Percentiles rank a stretch among this genome's conserved stretches.
These are phyloP conservation scores for Parapristionchus giblindavisi DNA, from an alignment of 2,888 invertebrate species.

Conservation along the genomic window DNA sequence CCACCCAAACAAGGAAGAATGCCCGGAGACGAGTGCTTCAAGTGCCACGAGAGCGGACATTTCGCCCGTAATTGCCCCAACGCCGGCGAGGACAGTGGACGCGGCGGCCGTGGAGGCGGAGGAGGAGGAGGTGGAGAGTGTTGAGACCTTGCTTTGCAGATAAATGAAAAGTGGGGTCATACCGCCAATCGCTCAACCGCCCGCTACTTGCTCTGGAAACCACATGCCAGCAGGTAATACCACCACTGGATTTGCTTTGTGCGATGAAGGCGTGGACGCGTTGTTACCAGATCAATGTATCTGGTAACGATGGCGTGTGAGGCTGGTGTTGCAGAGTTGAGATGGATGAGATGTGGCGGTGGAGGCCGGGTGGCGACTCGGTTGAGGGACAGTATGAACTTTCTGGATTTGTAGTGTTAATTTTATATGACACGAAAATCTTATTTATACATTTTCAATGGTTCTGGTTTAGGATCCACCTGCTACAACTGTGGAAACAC, in stretches of 20 bases:
- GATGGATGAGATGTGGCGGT: conserved; percentile 28
- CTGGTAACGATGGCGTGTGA: conserved; percentile 36
- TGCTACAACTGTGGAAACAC: conserved; percentile 62
- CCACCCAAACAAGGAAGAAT: conserved; percentile 22
- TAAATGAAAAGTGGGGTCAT: conserved; percentile 9
- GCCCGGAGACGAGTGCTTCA: conserved; percentile 56
- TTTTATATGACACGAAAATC: not conserved
- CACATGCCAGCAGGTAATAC: conserved; percentile 32
- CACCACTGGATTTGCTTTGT: conserved; percentile 26
- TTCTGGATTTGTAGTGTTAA: conserved; percentile 13
- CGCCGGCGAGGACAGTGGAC: conserved; percentile 33
- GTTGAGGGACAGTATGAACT: conserved; percentile 19
- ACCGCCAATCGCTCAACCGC: conserved; percentile 18
- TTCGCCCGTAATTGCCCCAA: conserved; percentile 56
- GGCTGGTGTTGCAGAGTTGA: conserved; percentile 33
- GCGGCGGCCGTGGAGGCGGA: conserved; percentile 36
- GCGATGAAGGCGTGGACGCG: conserved; percentile 36
- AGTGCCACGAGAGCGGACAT: conserved; percentile 64
- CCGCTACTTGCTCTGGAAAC: not conserved
- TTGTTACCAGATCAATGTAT: conserved; percentile 18
- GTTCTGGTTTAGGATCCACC: conserved; percentile 37
- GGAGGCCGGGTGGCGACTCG: conserved; percentile 35
- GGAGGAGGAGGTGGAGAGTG: conserved; percentile 36
- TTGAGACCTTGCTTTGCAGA: conserved; percentile 28
- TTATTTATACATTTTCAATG: not conserved